Base-by-base conservation (phyloP, 1,140 invertebrate species). In the Manduca sexta region DNA sequence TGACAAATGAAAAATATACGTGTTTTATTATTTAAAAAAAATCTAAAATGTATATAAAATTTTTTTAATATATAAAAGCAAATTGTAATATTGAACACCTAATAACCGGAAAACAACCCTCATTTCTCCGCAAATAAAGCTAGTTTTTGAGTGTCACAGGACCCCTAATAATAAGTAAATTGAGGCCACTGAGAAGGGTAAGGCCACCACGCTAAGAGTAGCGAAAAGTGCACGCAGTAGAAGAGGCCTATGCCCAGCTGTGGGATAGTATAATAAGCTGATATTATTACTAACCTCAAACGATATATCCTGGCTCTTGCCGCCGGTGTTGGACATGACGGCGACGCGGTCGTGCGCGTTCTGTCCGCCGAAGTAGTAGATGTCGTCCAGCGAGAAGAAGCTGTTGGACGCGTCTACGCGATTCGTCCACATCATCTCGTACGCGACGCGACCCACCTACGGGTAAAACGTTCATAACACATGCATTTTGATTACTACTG, bases 281-380 rank as follows among this genome's bases (percentile, higher is more conserved):
- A 14, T 35, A 15, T 39, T 21, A 26, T 35, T 13, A 33, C 18
- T 45, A 42, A 78, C 75, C 62, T 76, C 45, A 16, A 83, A 60
- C 1, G 68, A 39, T 16, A 82, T 72, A 26, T 80, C 73, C 21
- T 71, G 53, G 0, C 11, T 43, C 3, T 13, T 49, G 0, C 5
- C 16, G 6, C 61, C 49, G 1, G 13, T 12, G 34, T 84, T 95
- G 44, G 90, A 82, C 52, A 93, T 86, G 5, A 96, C 89, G 1
- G 92, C 96, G 13, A 91, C 81, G 34, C 94, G 90, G 67, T 96
- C 93, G 81, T 98, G 95, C 15, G 93, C 90, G 85, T 93, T 95
- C 88, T 98, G 97, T 1, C 97, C 97, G n/a, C 97, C 97, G 80
- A 96, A 98, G 84, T 99, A 99, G 86, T 98, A 99, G 64, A 98